Conservation (phyloP, 2,797 vertebrate genomes). For the Neopelma chrysocephalum region DNA sequence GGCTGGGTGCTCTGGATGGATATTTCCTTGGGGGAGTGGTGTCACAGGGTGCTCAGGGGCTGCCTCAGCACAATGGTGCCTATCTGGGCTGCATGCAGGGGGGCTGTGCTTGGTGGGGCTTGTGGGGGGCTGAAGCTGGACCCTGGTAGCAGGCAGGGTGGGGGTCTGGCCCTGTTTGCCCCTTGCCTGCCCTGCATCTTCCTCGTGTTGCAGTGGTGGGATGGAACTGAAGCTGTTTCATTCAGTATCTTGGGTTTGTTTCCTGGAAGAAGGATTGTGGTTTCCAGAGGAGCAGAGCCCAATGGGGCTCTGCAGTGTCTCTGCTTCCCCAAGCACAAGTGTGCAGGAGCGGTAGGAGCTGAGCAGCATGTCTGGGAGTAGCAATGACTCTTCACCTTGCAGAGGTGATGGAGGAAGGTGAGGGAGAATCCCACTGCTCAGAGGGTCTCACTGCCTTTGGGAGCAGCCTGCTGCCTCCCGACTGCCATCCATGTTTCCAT, state of each 20-base stretch:
- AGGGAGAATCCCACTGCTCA: not conserved
- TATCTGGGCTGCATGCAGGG: not conserved
- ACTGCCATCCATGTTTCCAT: rapidly evolving
- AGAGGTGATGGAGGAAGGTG: not conserved
- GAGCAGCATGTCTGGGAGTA: not conserved
- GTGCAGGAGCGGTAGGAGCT: not conserved
- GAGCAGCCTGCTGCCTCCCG: not conserved
- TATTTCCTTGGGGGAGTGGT: not conserved
- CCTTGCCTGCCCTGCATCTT: not conserved
- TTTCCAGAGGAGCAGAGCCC: not conserved
- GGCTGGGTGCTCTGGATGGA: not conserved
- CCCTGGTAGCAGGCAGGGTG: not conserved
- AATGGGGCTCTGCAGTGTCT: rapidly evolving
- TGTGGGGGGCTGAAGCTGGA: not conserved
- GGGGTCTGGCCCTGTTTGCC: not conserved
- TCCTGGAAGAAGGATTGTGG: not conserved
- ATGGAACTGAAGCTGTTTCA: not conserved
- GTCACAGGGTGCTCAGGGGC: not conserved
- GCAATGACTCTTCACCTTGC: not conserved
- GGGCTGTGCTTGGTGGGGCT: not conserved
- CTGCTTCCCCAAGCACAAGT: not conserved
- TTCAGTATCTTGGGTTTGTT: not conserved
- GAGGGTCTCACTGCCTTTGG: not conserved
- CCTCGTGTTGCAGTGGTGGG: rapidly evolving
- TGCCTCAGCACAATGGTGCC: too few relatives aligned